These are phyloP conservation scores for Callinectes sapidus DNA, from an alignment of 2,888 invertebrate species.

Conservation along the genomic window DNA sequence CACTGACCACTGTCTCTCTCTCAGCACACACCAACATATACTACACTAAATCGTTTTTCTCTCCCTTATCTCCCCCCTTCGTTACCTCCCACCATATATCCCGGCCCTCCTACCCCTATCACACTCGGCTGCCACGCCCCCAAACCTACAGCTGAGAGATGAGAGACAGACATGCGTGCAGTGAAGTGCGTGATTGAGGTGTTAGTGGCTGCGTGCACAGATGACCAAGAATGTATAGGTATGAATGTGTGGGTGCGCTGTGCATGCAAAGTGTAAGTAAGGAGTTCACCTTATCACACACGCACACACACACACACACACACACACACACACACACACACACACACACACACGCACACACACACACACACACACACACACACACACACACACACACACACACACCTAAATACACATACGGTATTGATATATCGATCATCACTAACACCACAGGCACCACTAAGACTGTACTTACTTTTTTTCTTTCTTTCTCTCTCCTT, in stretches of 20 bases:
- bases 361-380: constrained; percentile 20
- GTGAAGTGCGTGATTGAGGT: neutral
- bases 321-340: neutral
- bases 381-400: constrained; percentile 20
- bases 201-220: neutral
- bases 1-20: too few species aligned
- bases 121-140: neutral
- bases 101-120: neutral
- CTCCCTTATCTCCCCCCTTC: too few species aligned
- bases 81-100: too few species aligned
- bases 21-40: too few species aligned
- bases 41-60: too few species aligned
- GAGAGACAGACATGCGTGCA: neutral
- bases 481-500: neutral
- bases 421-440: neutral
- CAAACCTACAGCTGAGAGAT: neutral
- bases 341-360: neutral
- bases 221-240: neutral
- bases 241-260: too few species aligned
- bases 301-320: constrained; percentile 17
- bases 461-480: neutral
- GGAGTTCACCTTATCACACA: neutral
- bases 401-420: neutral
- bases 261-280: too few species aligned
- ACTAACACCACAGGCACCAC: neutral